A percentile compares a stretch with the other conserved stretches of the same genome.
These are phyloP conservation scores for Xestobium rufovillosum DNA, from an alignment of 2,888 invertebrate species.

Conservation along the genomic window DNA sequence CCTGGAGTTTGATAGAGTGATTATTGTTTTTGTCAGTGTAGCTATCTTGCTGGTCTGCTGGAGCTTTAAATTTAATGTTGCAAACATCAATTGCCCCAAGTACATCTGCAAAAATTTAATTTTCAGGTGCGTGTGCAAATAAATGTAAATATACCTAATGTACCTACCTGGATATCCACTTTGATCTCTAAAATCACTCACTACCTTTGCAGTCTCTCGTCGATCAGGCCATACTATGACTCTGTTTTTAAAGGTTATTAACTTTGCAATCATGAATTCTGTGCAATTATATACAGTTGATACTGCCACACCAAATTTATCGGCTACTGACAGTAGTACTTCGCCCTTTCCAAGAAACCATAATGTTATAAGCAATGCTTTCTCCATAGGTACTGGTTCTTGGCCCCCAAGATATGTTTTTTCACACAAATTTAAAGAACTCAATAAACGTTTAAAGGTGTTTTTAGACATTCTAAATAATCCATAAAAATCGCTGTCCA, in stretches of 20 bases:
- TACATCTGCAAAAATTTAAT: not conserved
- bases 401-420: slow-evolving; percentile 7
- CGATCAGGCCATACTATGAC: slow-evolving; percentile 15
- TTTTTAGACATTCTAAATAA: slow-evolving; percentile 9
- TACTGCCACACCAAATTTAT: slow-evolving; percentile 15
- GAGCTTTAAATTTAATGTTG: not conserved
- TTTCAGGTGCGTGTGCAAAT: too few species aligned
- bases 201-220: not conserved
- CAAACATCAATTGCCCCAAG: not conserved
- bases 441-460: slow-evolving; percentile 8
- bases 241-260: slow-evolving; percentile 6
- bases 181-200: not conserved
- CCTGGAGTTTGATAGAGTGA: slow-evolving; percentile 2
- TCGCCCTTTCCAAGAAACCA: slow-evolving; percentile 18
- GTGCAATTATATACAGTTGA: slow-evolving; percentile 11
- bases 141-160: not conserved
- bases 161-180: not conserved
- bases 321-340: slow-evolving; percentile 12
- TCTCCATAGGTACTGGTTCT: slow-evolving; percentile 7
- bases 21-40: not conserved
- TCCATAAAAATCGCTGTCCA: slow-evolving; percentile 10
- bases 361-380: slow-evolving; percentile 12
- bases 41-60: not conserved
- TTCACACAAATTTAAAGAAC: slow-evolving; percentile 4
- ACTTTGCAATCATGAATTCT: slow-evolving; percentile 7